Evolutionary conservation across 1,140 invertebrate genomes (phyloP), one percentile per base, ranked within the genome.

Genomic region (Cecropterus lyciades): DNA sequence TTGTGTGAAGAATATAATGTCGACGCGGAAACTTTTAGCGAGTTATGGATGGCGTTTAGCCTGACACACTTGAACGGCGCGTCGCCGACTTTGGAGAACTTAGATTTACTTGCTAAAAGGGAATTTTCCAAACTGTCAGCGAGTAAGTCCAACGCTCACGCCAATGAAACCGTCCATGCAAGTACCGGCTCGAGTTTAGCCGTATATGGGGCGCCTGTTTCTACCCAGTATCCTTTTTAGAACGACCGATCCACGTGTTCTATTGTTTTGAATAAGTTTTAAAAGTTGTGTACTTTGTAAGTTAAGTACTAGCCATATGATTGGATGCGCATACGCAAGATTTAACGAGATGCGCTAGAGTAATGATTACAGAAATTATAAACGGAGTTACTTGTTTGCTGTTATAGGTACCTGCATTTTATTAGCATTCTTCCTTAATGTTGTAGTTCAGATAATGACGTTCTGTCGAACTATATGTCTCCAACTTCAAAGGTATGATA

Each of bases 31-130:
- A 94, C 94, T 77, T 94, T 95, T 71, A 94, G 94, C 59, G 94
- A 95, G 76, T 92, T 93, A 89, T 95, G 95, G 95, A 93, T 94
- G 90, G 94, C 95, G 10, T 95, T 93, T 70, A 94, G 94, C 71
- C 83, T 95, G 60, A 95, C 94, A 10, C 79, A 94, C 79, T 85
- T 94, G 59, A 91, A 93, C 62, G 93, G 94, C 13, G 93, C 93
- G 0, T 84, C 93, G 20, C 94, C 94, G 14, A 93, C 92, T 49
- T 56, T 93, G 14, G 92, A 93, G 16, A 89, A 93, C 73, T 87
- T 95, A 27, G 87, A 92, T 56, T 84, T 93, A 73, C 92, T 95
- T 73, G 94, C 94, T 71, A 93, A 94, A 69, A 95, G 94, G 88
- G 93, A 95, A 85, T 93, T 95, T 76, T 92, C 92, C 74, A 93